phyloP scores from a whole-genome alignment of 1,140 invertebrate genomes.

The Pteromalus puparum region DNA sequence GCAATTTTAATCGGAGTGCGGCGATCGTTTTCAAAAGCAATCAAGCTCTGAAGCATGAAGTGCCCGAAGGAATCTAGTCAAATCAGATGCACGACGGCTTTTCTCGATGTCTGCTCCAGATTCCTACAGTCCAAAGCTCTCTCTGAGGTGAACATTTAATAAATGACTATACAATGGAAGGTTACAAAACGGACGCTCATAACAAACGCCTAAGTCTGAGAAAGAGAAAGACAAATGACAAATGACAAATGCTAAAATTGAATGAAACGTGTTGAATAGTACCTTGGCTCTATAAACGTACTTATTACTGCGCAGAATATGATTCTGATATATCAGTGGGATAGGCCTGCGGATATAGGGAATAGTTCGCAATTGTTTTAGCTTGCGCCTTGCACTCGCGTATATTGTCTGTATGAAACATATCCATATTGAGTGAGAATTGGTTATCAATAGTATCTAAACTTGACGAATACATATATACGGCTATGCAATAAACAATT shows the following conservation, averaged over 20 bases:
- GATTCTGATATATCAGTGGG: background rate
- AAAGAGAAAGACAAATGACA: slow-evolving; percentile 5
- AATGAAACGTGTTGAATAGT: slow-evolving; percentile 22
- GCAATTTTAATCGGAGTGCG: background rate
- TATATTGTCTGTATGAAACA: background rate
- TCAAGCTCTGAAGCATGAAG: background rate
- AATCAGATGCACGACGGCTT: slow-evolving; percentile 3
- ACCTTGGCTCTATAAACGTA: background rate
- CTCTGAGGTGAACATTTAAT: background rate
- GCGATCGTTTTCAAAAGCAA: background rate
- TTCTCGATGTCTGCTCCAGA: background rate
- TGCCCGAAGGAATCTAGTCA: background rate
- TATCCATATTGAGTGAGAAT: background rate
- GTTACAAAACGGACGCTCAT: background rate
- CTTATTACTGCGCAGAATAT: background rate
- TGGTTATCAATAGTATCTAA: too few relatives aligned
- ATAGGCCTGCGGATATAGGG: background rate
- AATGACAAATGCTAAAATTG: background rate
- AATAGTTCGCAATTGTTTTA: background rate
- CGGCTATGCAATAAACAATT: too few relatives aligned
- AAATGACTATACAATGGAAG: background rate
- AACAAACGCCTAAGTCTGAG: background rate
- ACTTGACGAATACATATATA: too few relatives aligned
- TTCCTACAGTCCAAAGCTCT: background rate
- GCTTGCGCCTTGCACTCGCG: background rate